phyloP scores from a whole-genome alignment of 2,888 invertebrate species.

The Diplolepis rosae region DNA sequence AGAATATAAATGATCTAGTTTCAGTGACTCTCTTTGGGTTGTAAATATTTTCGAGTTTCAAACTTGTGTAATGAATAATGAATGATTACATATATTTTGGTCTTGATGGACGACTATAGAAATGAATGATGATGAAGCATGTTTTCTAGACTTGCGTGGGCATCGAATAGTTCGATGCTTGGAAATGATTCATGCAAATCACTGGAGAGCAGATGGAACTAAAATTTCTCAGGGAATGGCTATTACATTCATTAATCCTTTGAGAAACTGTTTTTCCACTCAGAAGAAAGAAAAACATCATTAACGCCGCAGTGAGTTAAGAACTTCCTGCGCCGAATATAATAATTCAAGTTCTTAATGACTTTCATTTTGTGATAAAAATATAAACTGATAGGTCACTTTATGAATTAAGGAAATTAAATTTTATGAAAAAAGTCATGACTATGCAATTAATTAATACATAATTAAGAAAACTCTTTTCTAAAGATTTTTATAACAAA shows the following conservation, averaged over 20 bases:
- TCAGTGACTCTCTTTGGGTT: neutral
- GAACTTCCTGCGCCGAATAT: neutral
- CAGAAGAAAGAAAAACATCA: neutral
- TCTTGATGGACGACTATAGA: constrained; percentile 1
- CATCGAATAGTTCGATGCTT: constrained; percentile 5
- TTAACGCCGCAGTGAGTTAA: neutral
- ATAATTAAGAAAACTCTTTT: neutral
- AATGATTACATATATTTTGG: constrained; percentile 15
- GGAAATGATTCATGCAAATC: constrained; percentile 25
- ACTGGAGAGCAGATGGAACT: constrained; percentile 15
- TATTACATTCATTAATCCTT: constrained; percentile 20
- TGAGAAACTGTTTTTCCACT: neutral
- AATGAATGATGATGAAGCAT: constrained; percentile 21
- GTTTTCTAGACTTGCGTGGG: constrained; percentile 18
- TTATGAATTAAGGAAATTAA: neutral
- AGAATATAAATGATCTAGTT: too few species aligned
- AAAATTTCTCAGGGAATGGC: constrained; percentile 1
- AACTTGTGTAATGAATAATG: neutral
- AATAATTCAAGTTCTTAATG: neutral
- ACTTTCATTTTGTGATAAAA: neutral
- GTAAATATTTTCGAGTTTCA: neutral
- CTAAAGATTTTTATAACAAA: neutral
- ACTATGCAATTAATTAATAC: too few species aligned
- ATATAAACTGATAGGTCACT: neutral
- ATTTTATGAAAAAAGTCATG: neutral